Base-by-base conservation (phyloP, 2,797 vertebrate species). In the Coregonus ussuriensis region DNA sequence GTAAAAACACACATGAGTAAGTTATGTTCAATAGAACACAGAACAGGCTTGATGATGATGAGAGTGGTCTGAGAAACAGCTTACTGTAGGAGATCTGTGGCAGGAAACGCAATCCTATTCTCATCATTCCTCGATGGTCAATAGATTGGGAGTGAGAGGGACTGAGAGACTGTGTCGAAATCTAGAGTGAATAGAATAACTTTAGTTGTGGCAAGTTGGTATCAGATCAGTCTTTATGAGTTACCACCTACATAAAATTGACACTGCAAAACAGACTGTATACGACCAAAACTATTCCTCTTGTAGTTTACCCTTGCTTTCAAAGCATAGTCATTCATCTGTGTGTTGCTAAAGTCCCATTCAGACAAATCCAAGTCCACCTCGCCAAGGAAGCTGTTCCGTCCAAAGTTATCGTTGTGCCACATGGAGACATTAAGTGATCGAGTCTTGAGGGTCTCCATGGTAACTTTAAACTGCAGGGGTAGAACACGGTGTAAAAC, bases 341-440 rank as follows among this genome's bases (percentile, higher is more conserved):
- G 94, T 9, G 95, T 95, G 89, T 96, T 95, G 75, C 83, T 94
- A 93, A 96, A 97, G 87, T 98, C 95, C 98, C 97, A 98, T 1
- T 91, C 88, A 66, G 93, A 93, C 84, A 99, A 84, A 87, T 97
- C 94, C 77, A 97, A 79, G 59, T 97, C 95, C 81, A 97, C 95
- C 84, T 98, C 96, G 1, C 98, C 98, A 70, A 99, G 94, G 87
- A 98, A 99, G 81, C 91, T 96, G 83, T 97, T 99, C 47, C 95
- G 93, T 15, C 97, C 96, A 91, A 99, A 97, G 0, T 89, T 95
- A 83, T 97, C 95, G 1, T 97, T 94, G 83, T 99, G 98, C 97
- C 98, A 99, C 72, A 99, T 96, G 0, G 98, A 98, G 62, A 98
- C 47, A 78, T 95, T 97, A 79, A 99, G 82, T 21, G 78, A 95